Evolutionary conservation across 2,888 invertebrate genomes (phyloP), one percentile per base, ranked within the genome.

Genomic region (Ectemnius lituratus): DNA sequence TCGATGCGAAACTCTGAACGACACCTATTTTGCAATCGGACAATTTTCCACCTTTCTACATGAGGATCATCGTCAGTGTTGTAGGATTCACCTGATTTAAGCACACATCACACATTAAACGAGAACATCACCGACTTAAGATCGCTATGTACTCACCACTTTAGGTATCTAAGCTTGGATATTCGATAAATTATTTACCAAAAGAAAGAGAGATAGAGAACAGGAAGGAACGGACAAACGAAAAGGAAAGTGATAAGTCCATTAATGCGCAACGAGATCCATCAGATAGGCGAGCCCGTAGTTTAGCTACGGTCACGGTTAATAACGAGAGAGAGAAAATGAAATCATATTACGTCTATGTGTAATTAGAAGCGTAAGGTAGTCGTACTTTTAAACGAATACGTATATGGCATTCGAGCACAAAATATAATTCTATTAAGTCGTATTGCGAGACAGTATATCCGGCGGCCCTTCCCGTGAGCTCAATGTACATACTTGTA

Each of bases 401-500:
- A 37, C 37, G 62, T 66, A 76, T 62, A 60, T 60, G 66, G 70
- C 56, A 74, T 80, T 82, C 52, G 66, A 82, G 65, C 70, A 64
- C 67, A 75, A 80, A 72, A 58, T 58, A 67, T 75, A 73, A 65
- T 63, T 82, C 59, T 75, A 75, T 71, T 70, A 59, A 67, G 60
- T 76, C 68, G 61, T 56, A 71, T 70, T 65, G 37, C 37, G 5
- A 52, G 68, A 68, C 67, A 70, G 72, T 69, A 56, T 83, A 75
- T 68, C 79, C 75, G 65, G 68, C 62, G 72, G 73, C 52, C 66
- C 37, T 37, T 11, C 37, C 73, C 45, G 62, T 66, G 47, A 75
- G 69, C 70, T 79, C 74, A 73, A 74, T 83, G 82, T 82, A 82
- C 81, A 82, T 83, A 82, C 68, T 60, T 77, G 70, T 82, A 82